These are phyloP conservation scores for Sminthurinus aureus DNA, from an alignment of 2,888 invertebrate genomes.

Conservation along the genomic window DNA sequence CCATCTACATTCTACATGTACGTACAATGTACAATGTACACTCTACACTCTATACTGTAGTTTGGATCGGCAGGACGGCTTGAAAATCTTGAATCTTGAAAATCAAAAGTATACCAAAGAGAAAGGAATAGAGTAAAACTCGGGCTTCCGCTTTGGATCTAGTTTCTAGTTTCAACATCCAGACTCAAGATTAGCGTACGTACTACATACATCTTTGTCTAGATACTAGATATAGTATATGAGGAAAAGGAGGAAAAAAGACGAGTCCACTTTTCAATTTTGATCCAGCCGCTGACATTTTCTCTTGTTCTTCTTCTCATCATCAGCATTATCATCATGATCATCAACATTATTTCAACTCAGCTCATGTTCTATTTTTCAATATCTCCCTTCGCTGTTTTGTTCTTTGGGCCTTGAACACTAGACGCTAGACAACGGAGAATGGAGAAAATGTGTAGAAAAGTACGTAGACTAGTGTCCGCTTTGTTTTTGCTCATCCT, in stretches of 20 bases:
- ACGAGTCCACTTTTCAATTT: slow-evolving; percentile 16
- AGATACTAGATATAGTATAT: too few relatives aligned
- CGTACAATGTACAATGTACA: too few relatives aligned
- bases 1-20: too few relatives aligned
- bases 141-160: too few relatives aligned
- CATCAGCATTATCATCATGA: too few relatives aligned
- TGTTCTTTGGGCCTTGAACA: neutral
- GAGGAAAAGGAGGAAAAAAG: too few relatives aligned
- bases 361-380: neutral
- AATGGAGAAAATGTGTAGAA: neutral
- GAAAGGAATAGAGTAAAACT: too few relatives aligned
- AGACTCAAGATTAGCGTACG: neutral
- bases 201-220: neutral
- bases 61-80: too few relatives aligned
- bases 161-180: neutral
- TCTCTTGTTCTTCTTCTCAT: slow-evolving; percentile 1
- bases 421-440: too few relatives aligned
- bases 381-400: too few relatives aligned
- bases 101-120: neutral
- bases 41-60: too few relatives aligned
- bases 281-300: slow-evolving; percentile 29
- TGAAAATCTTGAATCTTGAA: neutral
- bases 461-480: neutral
- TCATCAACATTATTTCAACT: neutral
- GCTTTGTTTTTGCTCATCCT: neutral